Base-by-base conservation (phyloP, 2,113 vertebrate species). In the Ia io region DNA sequence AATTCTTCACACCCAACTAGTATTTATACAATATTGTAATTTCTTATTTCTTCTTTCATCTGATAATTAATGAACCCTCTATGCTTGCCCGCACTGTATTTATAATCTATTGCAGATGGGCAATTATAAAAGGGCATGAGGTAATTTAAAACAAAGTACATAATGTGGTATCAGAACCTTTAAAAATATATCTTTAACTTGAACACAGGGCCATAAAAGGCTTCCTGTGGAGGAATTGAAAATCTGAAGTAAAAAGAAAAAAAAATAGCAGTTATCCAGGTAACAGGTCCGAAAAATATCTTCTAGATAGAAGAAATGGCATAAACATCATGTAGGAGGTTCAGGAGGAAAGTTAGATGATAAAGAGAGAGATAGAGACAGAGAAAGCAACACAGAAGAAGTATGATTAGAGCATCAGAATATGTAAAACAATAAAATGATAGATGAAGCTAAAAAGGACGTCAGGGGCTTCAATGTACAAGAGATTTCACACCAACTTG, bases 21-120 rank as follows among this genome's bases (percentile, higher is more conserved):
- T 49, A 79, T 47, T 69, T 40, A 78, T 89, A 84, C 77, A 69
- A 83, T 85, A 53, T 16, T 77, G 78, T 35, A 84, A 69, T 87
- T 65, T 95, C 32, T 78, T 53, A 35, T 91, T 91, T 59, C 14
- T 85, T 84, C 35, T 65, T 80, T 84, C 51, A 88, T n/a, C n/a
- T 92, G 18, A 47, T 90, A 96, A 76, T 74, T 80, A 71, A 67
- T 86, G 16, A 51, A 35, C 13, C 47, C 10, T 49, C 0, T 56
- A 14, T 49, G 13, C 11, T 10, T 37, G 14, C 35, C 22, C 5
- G 78, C 80, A 79, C 40, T 25, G 23, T 35, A 9, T 65, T 84
- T 79, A 77, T 9, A 77, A 25, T 79, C 74, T 42, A 63, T 12
- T 67, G 10, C 16, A 37, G 3, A 20, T 53, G 2, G 11, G 8